phyloP scores from a whole-genome alignment of 2,888 invertebrate species.

The Lithosia quadra region DNA sequence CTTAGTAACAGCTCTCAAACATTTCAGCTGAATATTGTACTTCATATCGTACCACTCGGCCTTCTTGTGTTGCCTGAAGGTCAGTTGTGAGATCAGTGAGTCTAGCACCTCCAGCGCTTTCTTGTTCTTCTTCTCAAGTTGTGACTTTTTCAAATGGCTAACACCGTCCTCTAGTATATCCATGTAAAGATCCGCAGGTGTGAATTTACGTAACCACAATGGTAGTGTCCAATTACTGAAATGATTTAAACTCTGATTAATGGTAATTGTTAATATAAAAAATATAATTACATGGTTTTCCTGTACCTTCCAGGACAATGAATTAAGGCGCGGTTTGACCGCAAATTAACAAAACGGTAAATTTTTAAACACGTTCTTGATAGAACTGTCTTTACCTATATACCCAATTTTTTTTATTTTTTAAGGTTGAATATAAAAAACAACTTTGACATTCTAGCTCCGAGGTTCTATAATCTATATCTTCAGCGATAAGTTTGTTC shows the following conservation, averaged over 20 bases:
- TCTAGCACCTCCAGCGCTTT: neutral
- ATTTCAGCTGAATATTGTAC: neutral
- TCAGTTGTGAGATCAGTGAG: neutral
- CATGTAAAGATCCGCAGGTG: constrained; percentile 1
- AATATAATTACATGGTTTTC: neutral
- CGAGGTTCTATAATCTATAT: no score
- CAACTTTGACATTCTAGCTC: no score
- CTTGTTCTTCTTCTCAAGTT: neutral
- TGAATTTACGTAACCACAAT: constrained; percentile 4
- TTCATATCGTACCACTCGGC: constrained; percentile 5
- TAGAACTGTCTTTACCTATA: no score
- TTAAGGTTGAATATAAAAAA: no score
- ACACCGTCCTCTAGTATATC: neutral
- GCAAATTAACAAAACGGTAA: no score
- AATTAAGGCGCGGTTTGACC: no score
- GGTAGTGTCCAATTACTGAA: constrained; percentile 3
- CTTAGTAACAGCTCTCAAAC: neutral
- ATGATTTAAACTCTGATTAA: neutral
- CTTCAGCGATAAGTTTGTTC: no score
- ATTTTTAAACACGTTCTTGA: no score
- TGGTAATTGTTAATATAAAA: neutral
- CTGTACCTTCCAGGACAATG: neutral
- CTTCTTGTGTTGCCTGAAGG: constrained; percentile 1
- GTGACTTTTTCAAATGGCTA: neutral
- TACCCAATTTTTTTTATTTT: no score